phyloP scores from a whole-genome alignment of 2,888 invertebrate genomes.

The Ditula angustiorana region DNA sequence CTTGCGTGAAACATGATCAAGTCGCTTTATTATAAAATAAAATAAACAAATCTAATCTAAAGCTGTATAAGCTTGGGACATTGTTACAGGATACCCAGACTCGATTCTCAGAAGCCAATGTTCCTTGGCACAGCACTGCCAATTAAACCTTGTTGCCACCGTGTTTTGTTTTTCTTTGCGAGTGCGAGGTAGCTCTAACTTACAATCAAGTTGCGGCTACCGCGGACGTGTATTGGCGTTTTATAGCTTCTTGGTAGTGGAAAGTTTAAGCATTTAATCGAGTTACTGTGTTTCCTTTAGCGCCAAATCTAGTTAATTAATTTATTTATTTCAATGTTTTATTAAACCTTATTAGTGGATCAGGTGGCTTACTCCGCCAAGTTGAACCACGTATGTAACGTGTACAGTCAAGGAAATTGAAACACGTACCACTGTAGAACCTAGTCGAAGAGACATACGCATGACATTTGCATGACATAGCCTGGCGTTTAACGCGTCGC shows the following conservation, averaged over 20 bases:
- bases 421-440: too few relatives aligned
- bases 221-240: slow-evolving; percentile 24
- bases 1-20: slow-evolving; percentile 6
- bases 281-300: background rate
- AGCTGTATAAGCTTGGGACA: slow-evolving; percentile 19
- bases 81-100: slow-evolving; percentile 39
- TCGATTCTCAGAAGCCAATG: slow-evolving; percentile 60
- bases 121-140: slow-evolving; percentile 59
- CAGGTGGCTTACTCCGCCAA: too few relatives aligned
- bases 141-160: slow-evolving; percentile 63
- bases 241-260: slow-evolving; percentile 17
- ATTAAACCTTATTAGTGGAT: too few relatives aligned
- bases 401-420: too few relatives aligned
- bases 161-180: slow-evolving; percentile 60
- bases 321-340: too few relatives aligned
- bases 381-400: too few relatives aligned
- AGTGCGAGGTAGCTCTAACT: slow-evolving; percentile 55
- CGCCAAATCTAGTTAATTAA: background rate
- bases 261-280: slow-evolving; percentile 3
- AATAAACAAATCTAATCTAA: slow-evolving; percentile 29
- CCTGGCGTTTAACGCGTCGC: too few relatives aligned
- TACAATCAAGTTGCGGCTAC: slow-evolving; percentile 43
- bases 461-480: too few relatives aligned
- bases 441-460: too few relatives aligned
- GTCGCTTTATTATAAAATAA: slow-evolving; percentile 19